Percentiles rank a stretch among this genome's conserved stretches.
phyloP scores from a whole-genome alignment of 2,888 invertebrate genomes.

The Melinopterus prodromus region DNA sequence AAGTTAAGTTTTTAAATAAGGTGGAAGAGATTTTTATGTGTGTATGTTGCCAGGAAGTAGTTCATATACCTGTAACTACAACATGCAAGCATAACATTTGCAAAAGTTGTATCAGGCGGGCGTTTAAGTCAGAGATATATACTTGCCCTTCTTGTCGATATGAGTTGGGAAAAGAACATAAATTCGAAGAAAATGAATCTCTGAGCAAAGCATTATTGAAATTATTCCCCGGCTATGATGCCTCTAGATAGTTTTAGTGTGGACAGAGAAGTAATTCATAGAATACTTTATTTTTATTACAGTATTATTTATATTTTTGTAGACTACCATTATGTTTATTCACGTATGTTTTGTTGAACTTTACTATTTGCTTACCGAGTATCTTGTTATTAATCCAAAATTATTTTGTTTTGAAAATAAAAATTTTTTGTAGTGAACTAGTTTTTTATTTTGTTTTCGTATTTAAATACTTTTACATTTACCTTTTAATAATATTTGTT shows the following conservation, averaged over 20 bases:
- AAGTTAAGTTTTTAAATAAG: conserved; percentile 69
- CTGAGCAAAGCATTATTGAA: conserved; percentile 66
- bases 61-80: conserved; percentile 75
- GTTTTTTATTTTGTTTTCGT: too few relatives aligned
- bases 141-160: conserved; percentile 76
- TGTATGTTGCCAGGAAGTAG: conserved; percentile 80
- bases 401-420: too few relatives aligned
- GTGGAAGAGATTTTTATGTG: conserved; percentile 77
- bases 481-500: too few relatives aligned
- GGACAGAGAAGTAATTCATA: too few relatives aligned
- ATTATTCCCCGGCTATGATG: conserved; percentile 75
- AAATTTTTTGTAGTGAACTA: too few relatives aligned
- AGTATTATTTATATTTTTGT: too few relatives aligned
- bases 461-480: too few relatives aligned
- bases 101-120: conserved; percentile 71
- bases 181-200: conserved; percentile 65
- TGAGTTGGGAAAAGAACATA: conserved; percentile 66
- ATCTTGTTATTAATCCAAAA: too few relatives aligned
- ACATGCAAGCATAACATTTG: conserved; percentile 81
- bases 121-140: conserved; percentile 70
- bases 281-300: too few relatives aligned
- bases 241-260: conserved; percentile 45
- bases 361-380: too few relatives aligned
- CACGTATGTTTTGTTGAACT: too few relatives aligned
- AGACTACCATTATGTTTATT: too few relatives aligned